phyloP scores from a whole-genome alignment of 35 echinoderm and acorn worm species.

The Chiridota heheva region DNA sequence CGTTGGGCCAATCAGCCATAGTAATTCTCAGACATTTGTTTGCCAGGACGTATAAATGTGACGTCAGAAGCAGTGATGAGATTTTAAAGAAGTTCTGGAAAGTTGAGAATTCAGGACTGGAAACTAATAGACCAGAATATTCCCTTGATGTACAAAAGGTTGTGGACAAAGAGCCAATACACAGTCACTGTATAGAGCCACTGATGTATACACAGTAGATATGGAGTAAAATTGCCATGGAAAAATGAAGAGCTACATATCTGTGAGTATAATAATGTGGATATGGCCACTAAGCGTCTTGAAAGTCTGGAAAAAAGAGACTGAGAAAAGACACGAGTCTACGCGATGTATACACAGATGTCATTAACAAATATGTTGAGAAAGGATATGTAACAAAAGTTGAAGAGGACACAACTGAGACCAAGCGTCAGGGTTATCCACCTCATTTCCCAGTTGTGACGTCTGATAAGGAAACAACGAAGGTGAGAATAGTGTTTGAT shows the following conservation, averaged over 20 bases:
- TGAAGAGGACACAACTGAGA: background rate
- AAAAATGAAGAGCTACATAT: background rate
- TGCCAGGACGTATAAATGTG: too few relatives aligned
- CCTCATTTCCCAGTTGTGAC: constrained; percentile 20
- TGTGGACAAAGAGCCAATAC: too few relatives aligned
- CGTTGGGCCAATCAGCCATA: too few relatives aligned
- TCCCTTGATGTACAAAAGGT: too few relatives aligned
- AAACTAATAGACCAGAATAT: too few relatives aligned
- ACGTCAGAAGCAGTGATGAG: too few relatives aligned
- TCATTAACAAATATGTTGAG: background rate
- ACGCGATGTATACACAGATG: background rate
- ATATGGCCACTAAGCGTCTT: background rate
- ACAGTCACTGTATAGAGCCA: background rate
- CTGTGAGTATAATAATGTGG: background rate
- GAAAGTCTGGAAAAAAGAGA: background rate
- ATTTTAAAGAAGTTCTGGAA: too few relatives aligned
- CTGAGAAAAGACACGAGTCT: background rate
- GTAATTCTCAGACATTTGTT: too few relatives aligned
- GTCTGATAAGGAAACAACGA: constrained; percentile 18
- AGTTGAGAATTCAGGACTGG: too few relatives aligned
- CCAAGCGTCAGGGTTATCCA: background rate
- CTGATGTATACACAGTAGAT: background rate
- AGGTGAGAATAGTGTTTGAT: constrained; percentile 29
- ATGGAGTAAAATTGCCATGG: constrained; percentile 1
- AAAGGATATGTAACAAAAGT: constrained; percentile 29